Evolutionary conservation across 1,140 invertebrate species (phyloP), one percentile per base, ranked within the genome.

Genomic region (Polypedilum pembai): DNA sequence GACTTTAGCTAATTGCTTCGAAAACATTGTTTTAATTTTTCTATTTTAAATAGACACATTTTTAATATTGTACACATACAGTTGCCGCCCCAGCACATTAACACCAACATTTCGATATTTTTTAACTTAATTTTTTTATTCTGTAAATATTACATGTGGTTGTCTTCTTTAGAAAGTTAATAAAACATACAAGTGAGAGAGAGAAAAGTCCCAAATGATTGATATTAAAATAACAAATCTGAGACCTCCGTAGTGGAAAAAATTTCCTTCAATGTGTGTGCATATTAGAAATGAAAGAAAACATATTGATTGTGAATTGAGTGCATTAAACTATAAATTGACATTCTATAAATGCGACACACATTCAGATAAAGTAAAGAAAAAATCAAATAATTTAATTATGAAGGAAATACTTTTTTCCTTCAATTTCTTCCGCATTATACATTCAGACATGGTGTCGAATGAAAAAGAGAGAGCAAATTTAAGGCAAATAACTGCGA

Each of bases 1-100:
- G 45, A 69, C 20, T 69, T 18, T 20, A 69, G 65, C 65, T 69
- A 69, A 69, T 69, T 69, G 65, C 65, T 69, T 69, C 65, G 20
- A 69, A 69, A 69, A 69, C 18, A 33, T 33, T 33, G 24, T 33
- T 56, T n/a, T 56, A n/a, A 4, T 56, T 15, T n/a, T 56, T 56
- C 45, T n/a, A 4, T 15, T 56, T 56, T 12, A 56, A 56, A 56
- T n/a, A 56, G 45, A 56, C 45, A 56, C 45, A 56, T 12, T 56
- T 56, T 56, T n/a, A 8, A 15, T 45, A 56, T 4, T 56, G 15
- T 56, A n/a, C 12, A 56, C 45, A 56, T 12, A 33, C 24, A 33
- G 24, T 33, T 33, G 24, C 15, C 41, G 41, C 41, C 45, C 45
- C 45, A 56, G 12, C 45, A 56, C n/a, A 56, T 56, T 56, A 56